phyloP scores from a whole-genome alignment of 35 echinoderm and acorn worm genomes.

The Heliocidaris erythrogramma region DNA sequence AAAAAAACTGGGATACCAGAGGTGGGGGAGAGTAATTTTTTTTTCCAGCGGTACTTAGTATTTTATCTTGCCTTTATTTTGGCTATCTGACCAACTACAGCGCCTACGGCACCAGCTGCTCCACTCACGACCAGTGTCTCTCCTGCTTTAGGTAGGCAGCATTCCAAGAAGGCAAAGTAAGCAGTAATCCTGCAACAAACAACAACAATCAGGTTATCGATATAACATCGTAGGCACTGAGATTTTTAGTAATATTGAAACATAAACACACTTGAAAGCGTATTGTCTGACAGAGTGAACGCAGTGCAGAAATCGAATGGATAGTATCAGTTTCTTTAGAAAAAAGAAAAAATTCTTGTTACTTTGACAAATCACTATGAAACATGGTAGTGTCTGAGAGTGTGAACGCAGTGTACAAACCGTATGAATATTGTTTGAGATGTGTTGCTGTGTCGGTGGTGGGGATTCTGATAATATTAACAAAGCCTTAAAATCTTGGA shows the following conservation, averaged over 20 bases:
- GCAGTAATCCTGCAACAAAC: constrained; percentile 54
- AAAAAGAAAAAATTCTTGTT: neutral
- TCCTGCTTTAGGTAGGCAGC: constrained; percentile 62
- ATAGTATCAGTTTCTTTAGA: too few relatives aligned
- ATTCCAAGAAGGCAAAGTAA: constrained; percentile 67
- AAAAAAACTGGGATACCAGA: too few relatives aligned
- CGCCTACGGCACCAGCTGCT: constrained; percentile 83
- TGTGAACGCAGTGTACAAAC: too few relatives aligned
- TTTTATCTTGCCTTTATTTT: constrained; percentile 72
- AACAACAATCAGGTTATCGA: neutral
- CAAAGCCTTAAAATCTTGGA: neutral
- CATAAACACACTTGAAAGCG: neutral
- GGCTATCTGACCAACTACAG: constrained; percentile 84
- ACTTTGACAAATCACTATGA: too few relatives aligned
- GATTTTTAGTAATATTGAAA: neutral
- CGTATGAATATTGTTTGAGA: too few relatives aligned
- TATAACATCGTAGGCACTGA: neutral
- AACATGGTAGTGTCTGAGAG: too few relatives aligned
- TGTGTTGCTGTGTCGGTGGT: too few relatives aligned
- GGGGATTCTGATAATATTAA: too few relatives aligned
- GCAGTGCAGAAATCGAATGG: too few relatives aligned
- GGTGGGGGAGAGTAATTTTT: too few relatives aligned
- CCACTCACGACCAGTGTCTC: constrained; percentile 78
- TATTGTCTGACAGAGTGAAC: neutral
- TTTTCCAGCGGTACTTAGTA: too few relatives aligned